Base-by-base conservation (phyloP, 2,888 invertebrate species). In the Corbicula japonica region DNA sequence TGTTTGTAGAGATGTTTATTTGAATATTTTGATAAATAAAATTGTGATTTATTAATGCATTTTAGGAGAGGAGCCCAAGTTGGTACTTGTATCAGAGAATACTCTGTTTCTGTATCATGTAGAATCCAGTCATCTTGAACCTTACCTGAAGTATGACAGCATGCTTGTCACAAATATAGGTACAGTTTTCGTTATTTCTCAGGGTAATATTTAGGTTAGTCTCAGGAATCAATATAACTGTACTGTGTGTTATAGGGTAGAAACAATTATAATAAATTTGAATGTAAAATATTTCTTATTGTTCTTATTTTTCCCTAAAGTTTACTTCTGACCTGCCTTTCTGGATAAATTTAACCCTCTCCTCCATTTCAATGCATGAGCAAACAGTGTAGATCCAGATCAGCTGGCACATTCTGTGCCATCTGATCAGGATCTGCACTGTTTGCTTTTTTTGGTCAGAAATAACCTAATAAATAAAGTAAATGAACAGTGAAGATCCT, bases 61-160 rank as follows among this genome's bases (percentile, higher is more conserved):
- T n/a, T n/a, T 41, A 66, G 66, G 54, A 28, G 38, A 52, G n/a
- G 66, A 54, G 6, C 41, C 66, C 35, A 41, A 21, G 15, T 21
- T 66, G 30, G 35, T 54, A 5, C 28, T 52, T 26, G 23, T 54
- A 35, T 30, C 66, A 18, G n/a, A 15, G n/a, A 54, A 38, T 21
- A n/a, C 26, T 15, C 21, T 66, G 5, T 30, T 28, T 66, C 28
- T 52, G 0, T 54, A 38, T 18, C 18, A 54, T 35, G 2, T 35
- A 8, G 54, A 54, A 5, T 21, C 54, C 18, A 21, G 35, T 21
- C 54, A 41, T 28, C 1, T 54, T 26, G 26, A 38, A 41, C n/a
- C 34, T 21, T 41, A 41, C 12, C 18, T 48, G 18, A 2, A 54
- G 1, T 18, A 41, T 12, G 41, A 38, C 1, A 30, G 28, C n/a